Percentiles rank a stretch among this genome's conserved stretches.
These are phyloP conservation scores for Lordiphosa collinella DNA, from an alignment of 1,140 invertebrate genomes.

Conservation along the genomic window DNA sequence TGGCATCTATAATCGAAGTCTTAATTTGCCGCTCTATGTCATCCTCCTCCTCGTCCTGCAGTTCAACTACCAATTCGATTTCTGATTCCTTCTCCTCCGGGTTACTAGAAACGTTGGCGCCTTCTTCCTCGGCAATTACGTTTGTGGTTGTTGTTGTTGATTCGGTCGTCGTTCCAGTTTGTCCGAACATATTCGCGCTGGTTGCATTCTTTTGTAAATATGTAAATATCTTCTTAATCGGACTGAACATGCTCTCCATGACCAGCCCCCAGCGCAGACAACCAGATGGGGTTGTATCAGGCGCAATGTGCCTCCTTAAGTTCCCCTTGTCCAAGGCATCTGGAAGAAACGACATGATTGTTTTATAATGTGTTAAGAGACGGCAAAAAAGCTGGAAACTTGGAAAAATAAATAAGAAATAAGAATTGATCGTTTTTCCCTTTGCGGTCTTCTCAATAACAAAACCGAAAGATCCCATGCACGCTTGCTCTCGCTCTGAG, in stretches of 20 bases:
- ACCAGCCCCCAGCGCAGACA: constrained; percentile 1
- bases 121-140: constrained; percentile 16
- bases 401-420: too few relatives aligned
- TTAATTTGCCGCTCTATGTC: constrained; percentile 73
- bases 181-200: constrained; percentile 65
- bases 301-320: background rate
- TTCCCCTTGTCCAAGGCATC: constrained; percentile 24
- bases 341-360: too few relatives aligned
- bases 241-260: constrained; percentile 68
- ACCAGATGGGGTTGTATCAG: constrained; percentile 1
- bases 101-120: constrained; percentile 1
- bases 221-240: constrained; percentile 77
- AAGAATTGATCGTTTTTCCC: too few relatives aligned
- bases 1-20: constrained; percentile 68
- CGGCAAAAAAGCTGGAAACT: background rate
- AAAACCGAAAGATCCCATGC: too few relatives aligned
- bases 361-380: too few relatives aligned
- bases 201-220: constrained; percentile 79
- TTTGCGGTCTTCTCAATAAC: too few relatives aligned
- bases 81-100: background rate
- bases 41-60: constrained; percentile 36
- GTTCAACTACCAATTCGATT: background rate
- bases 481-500: too few relatives aligned
- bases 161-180: constrained; percentile 15
- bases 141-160: background rate